Conservation (phyloP, 2,888 invertebrate species). For the Drosophila kambysellisi region DNA sequence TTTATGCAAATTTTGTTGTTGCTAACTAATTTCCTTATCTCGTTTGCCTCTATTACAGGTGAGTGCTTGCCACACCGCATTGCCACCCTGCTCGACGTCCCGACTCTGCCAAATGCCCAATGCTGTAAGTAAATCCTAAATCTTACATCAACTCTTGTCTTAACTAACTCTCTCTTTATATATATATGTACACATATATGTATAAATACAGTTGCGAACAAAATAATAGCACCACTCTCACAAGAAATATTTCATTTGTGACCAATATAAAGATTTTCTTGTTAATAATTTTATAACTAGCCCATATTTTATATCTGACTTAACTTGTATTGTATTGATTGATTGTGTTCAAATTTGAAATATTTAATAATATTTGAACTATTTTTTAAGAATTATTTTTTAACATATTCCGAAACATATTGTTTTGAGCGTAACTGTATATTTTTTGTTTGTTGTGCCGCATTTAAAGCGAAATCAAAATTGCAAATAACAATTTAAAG, state of each 20-base stretch:
- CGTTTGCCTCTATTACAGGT: conserved; percentile 59
- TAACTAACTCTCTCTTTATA: background rate
- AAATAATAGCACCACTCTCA: background rate
- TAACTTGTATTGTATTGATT: too few relatives aligned
- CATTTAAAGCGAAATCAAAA: conserved; percentile 51
- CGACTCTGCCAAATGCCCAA: conserved; percentile 48
- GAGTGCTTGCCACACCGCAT: conserved; percentile 57
- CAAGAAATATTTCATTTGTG: background rate
- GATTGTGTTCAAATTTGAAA: background rate
- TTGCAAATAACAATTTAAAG: conserved; percentile 54
- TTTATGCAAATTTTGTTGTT: conserved; percentile 32
- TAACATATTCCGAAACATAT: background rate
- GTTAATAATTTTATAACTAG: too few relatives aligned
- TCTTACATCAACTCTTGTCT: conserved; percentile 19
- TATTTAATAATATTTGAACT: background rate
- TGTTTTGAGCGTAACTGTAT: background rate
- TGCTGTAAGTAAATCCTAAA: conserved; percentile 56
- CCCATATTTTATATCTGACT: too few relatives aligned
- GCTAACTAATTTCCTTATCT: conserved; percentile 42
- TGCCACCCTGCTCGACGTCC: conserved; percentile 43
- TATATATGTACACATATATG: background rate
- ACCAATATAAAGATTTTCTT: too few relatives aligned
- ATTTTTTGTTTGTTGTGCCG: conserved; percentile 3
- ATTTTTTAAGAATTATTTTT: background rate
- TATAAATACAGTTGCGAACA: background rate